phyloP scores from a whole-genome alignment of 2,888 invertebrate species.

The Odontomyia ornata region DNA sequence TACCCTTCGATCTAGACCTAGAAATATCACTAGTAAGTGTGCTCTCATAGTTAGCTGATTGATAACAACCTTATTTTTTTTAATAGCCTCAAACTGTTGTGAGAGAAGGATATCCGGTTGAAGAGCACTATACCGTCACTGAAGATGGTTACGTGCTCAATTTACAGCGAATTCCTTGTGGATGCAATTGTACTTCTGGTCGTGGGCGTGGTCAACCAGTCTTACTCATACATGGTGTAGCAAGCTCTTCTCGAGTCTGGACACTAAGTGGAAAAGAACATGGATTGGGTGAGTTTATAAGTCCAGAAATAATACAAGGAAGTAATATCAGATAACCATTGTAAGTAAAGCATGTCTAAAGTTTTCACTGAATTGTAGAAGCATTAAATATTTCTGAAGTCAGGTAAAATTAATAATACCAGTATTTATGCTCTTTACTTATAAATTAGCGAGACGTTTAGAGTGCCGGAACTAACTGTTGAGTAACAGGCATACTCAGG shows the following conservation, averaged over 20 bases:
- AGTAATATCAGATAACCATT: too few relatives aligned
- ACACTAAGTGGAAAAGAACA: slow-evolving; percentile 73
- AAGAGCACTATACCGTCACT: slow-evolving; percentile 76
- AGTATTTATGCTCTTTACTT: too few relatives aligned
- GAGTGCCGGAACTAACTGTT: too few relatives aligned
- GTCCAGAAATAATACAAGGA: too few relatives aligned
- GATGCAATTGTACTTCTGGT: slow-evolving; percentile 52
- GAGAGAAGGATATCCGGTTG: slow-evolving; percentile 71
- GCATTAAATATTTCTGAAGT: slow-evolving; percentile 51
- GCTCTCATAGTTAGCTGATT: too few relatives aligned
- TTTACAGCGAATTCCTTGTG: slow-evolving; percentile 80
- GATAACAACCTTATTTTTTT: too few relatives aligned
- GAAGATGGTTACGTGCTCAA: slow-evolving; percentile 85
- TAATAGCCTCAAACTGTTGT: slow-evolving; percentile 47
- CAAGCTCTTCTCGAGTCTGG: slow-evolving; percentile 83
- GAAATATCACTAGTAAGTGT: too few relatives aligned
- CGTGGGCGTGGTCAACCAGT: slow-evolving; percentile 67
- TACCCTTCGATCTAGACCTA: too few relatives aligned
- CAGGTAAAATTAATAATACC: slow-evolving; percentile 68
- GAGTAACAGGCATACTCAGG: too few relatives aligned
- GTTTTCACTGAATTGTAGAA: too few relatives aligned
- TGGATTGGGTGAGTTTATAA: slow-evolving; percentile 61
- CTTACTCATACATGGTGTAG: slow-evolving; percentile 82
- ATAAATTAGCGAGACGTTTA: too few relatives aligned
- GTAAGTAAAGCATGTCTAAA: not conserved